Base-by-base conservation (phyloP, 2,797 vertebrate genomes). In the Carapus acus region DNA sequence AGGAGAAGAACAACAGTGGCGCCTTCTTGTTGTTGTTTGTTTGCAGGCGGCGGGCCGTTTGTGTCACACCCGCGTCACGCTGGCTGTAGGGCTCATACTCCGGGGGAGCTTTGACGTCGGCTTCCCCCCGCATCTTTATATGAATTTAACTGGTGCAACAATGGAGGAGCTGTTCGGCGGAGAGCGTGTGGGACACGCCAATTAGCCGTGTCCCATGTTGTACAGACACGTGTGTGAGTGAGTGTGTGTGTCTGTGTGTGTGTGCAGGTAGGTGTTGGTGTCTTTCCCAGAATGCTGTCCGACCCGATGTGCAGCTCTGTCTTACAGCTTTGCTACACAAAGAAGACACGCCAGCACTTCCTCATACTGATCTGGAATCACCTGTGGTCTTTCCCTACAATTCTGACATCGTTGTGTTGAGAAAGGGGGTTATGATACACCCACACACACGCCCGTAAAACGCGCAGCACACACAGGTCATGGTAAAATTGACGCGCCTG, bases 241-340 rank as follows among this genome's bases (percentile, higher is more conserved):
- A 47, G 24, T 74, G n/a, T n/a, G n/a, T n/a, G n/a, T n/a, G n/a
- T n/a, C n/a, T n/a, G n/a, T n/a, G n/a, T n/a, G n/a, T n/a, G n/a
- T n/a, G n/a, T n/a, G n/a, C n/a, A n/a, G n/a, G n/a, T n/a, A n/a
- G n/a, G n/a, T n/a, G n/a, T n/a, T n/a, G n/a, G n/a, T n/a, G n/a
- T n/a, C n/a, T 48, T 58, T 49, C 45, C 6, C 58, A 78, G 76
- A 83, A 77, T 79, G 79, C 43, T 19, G 76, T 52, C 54, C 0
- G 39, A 80, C 82, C 59, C 2, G 66, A 76, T 61, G 37, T 31
- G 62, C 77, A 37, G 67, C 60, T 78, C 46, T 47, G 47, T 15
- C 0, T 11, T 47, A 19, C 37, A 31, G 49, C 41, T 43, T 39
- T n/a, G 12, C 15, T 17, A 22, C 5, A 24, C 55, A 62, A 63